Evolutionary conservation across 1,140 invertebrate genomes (phyloP).

Genomic region (Geopemphigus sp.): DNA sequence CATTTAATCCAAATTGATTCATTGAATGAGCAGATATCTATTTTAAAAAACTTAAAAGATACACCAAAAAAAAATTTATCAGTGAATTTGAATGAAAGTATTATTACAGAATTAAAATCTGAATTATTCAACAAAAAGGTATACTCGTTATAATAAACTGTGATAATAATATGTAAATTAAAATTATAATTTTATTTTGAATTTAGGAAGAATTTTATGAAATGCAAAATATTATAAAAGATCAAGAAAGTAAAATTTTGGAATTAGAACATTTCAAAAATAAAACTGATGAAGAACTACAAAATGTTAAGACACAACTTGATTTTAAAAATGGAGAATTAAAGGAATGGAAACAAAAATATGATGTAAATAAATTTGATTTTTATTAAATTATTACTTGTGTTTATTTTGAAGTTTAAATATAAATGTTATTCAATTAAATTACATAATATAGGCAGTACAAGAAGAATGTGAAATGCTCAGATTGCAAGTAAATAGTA

Average conservation of each 20-base stretch:
- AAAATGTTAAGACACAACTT: constrained; percentile 13
- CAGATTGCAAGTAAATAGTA: constrained; percentile 35
- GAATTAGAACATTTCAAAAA: constrained; percentile 22
- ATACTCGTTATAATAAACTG: not conserved
- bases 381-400: not conserved
- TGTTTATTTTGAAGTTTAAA: not conserved
- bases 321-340: constrained; percentile 40
- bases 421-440: not conserved
- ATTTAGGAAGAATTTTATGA: constrained; percentile 25
- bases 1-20: constrained; percentile 19
- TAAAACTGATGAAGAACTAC: constrained; percentile 17
- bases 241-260: constrained; percentile 22
- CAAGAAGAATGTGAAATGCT: constrained; percentile 48
- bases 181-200: not conserved
- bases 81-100: constrained; percentile 42
- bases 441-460: constrained; percentile 1
- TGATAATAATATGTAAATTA: not conserved
- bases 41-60: not conserved
- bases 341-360: constrained; percentile 47
- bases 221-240: constrained; percentile 29
- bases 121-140: constrained; percentile 28
- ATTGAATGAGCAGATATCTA: constrained; percentile 8
- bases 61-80: constrained; percentile 1
- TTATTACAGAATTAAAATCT: constrained; percentile 40
- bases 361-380: constrained; percentile 20